Evolutionary conservation across 2,113 vertebrate species (phyloP).

Genomic region (Ia io): DNA sequence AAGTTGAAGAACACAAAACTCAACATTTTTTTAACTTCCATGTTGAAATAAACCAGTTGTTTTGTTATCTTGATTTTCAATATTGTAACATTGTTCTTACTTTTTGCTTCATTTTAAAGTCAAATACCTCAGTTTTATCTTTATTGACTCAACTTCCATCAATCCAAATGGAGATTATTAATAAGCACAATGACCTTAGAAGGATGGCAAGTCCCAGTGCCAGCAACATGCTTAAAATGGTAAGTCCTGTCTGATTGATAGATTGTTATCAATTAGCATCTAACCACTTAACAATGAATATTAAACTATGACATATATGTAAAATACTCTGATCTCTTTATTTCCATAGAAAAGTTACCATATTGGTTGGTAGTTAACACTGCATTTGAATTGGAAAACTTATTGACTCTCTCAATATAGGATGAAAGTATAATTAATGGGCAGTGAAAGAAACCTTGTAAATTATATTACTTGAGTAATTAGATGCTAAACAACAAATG

Average conservation of each 20-base stretch:
- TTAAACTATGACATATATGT: background rate
- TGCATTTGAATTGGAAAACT: background rate
- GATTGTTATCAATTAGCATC: background rate
- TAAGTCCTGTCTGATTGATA: background rate
- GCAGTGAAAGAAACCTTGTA: background rate
- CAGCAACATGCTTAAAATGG: slow-evolving; percentile 66
- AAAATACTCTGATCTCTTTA: background rate
- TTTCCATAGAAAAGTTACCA: background rate
- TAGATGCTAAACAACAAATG: background rate
- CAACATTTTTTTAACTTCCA: background rate
- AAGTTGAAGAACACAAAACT: background rate
- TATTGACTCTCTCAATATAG: background rate
- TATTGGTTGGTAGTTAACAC: background rate
- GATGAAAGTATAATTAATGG: background rate
- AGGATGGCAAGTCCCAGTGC: background rate
- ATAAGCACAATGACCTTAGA: slow-evolving; percentile 56
- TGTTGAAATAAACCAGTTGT: background rate
- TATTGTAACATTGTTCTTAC: background rate
- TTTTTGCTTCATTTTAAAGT: slow-evolving; percentile 44
- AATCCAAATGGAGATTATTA: background rate
- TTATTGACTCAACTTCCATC: background rate
- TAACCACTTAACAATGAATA: background rate
- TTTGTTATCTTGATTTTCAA: background rate
- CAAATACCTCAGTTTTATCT: background rate
- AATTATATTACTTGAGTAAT: background rate